Conservation (phyloP, 2,113 vertebrate species). For the Eupsittula cactorum region DNA sequence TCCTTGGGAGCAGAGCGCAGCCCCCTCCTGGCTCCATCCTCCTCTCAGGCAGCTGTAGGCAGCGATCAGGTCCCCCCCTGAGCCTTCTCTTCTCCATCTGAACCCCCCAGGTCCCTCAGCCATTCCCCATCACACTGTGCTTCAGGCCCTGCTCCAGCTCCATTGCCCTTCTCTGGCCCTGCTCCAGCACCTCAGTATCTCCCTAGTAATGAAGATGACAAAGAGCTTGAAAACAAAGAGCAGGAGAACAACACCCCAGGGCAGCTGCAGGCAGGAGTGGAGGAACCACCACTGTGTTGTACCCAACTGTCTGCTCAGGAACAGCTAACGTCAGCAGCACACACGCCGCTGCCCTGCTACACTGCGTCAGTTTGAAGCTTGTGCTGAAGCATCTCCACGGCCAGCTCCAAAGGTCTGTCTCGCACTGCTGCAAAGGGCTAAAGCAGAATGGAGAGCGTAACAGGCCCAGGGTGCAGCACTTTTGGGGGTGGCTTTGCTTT, state of each 20-base stretch:
- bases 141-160: not conserved
- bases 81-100: not conserved
- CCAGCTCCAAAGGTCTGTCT: not conserved
- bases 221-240: not conserved
- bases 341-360: not conserved
- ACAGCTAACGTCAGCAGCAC: not conserved
- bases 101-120: not conserved
- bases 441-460: not conserved
- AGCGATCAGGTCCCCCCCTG: not conserved
- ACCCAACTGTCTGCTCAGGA: not conserved
- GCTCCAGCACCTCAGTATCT: not conserved
- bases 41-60: no score
- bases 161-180: not conserved
- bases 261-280: not conserved
- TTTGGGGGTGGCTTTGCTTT: not conserved
- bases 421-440: not conserved
- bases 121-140: not conserved
- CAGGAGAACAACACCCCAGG: not conserved
- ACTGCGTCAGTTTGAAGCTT: fast-evolving
- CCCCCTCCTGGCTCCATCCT: no score
- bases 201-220: not conserved
- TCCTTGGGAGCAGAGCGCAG: no score
- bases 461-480: not conserved
- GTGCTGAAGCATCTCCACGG: not conserved
- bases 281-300: fast-evolving